A percentile compares a stretch with the other conserved stretches of the same genome.
Conservation (phyloP, 2,888 invertebrate genomes). For the Autographa pulchrina region DNA sequence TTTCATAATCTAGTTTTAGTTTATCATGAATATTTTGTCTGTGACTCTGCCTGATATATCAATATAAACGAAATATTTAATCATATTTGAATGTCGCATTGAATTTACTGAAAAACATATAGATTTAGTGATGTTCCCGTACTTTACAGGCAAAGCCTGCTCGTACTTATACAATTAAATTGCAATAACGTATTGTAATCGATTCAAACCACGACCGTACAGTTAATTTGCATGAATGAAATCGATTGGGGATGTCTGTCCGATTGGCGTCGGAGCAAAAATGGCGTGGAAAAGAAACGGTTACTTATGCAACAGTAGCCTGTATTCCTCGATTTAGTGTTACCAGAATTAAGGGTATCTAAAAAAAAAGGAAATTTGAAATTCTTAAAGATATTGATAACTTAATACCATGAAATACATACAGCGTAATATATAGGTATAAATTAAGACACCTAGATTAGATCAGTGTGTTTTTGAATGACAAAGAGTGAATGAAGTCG, state of each 20-base stretch:
- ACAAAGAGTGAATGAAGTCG: too few relatives aligned
- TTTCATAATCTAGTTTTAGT: not conserved
- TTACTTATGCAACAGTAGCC: constrained; percentile 24
- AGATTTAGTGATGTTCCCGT: constrained; percentile 19
- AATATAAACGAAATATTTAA: not conserved
- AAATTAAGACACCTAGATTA: too few relatives aligned
- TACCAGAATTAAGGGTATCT: constrained; percentile 12
- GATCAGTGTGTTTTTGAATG: too few relatives aligned
- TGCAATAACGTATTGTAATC: constrained; percentile 52
- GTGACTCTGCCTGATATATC: not conserved
- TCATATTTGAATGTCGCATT: constrained; percentile 16
- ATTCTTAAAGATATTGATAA: too few relatives aligned
- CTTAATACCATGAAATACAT: too few relatives aligned
- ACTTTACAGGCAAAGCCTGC: constrained; percentile 25
- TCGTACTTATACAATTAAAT: constrained; percentile 47
- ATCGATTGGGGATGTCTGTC: constrained; percentile 50
- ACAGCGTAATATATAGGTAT: too few relatives aligned
- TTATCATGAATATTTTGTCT: constrained; percentile 2
- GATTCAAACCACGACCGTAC: constrained; percentile 48
- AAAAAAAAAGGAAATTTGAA: not conserved
- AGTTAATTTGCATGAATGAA: constrained; percentile 50
- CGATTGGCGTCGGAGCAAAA: constrained; percentile 31
- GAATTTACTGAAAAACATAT: constrained; percentile 25
- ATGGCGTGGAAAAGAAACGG: constrained; percentile 45
- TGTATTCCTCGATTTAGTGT: constrained; percentile 15